phyloP scores from a whole-genome alignment of 2,888 invertebrate species.

The Oscheius myriophilus region DNA sequence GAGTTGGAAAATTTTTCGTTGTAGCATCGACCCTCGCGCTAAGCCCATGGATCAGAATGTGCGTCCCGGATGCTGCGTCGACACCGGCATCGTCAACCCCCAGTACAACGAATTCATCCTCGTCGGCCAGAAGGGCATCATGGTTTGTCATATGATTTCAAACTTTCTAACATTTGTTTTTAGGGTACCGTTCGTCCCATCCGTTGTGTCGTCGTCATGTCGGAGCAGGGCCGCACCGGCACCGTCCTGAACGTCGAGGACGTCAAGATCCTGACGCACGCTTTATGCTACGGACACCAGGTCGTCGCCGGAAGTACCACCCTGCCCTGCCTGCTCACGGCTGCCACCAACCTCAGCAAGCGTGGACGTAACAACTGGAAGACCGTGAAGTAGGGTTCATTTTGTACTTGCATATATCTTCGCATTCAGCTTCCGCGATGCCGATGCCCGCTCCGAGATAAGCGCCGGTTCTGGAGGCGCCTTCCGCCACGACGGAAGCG shows the following conservation, averaged over 20 bases:
- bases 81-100: conserved; percentile 39
- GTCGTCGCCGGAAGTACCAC: conserved; percentile 14
- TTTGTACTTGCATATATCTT: background rate
- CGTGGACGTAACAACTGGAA: too few relatives aligned
- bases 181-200: conserved; percentile 55
- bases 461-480: background rate
- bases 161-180: too few relatives aligned
- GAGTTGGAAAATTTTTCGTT: background rate
- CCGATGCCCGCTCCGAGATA: background rate
- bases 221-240: conserved; percentile 21
- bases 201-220: conserved; percentile 41
- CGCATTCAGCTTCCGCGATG: conserved; percentile 1
- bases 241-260: conserved; percentile 25
- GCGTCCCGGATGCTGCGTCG: conserved; percentile 41
- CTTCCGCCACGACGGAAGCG: background rate
- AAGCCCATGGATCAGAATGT: conserved; percentile 35
- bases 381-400: too few relatives aligned
- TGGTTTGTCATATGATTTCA: too few relatives aligned
- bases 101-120: conserved; percentile 44
- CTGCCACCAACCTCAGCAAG: too few relatives aligned
- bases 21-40: background rate
- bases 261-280: conserved; percentile 33
- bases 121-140: too few relatives aligned
- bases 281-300: conserved; percentile 48
- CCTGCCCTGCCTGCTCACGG: conserved; percentile 35